Base-by-base conservation (phyloP, 64 coral and sea anemone genomes). In the Porites australiensis region DNA sequence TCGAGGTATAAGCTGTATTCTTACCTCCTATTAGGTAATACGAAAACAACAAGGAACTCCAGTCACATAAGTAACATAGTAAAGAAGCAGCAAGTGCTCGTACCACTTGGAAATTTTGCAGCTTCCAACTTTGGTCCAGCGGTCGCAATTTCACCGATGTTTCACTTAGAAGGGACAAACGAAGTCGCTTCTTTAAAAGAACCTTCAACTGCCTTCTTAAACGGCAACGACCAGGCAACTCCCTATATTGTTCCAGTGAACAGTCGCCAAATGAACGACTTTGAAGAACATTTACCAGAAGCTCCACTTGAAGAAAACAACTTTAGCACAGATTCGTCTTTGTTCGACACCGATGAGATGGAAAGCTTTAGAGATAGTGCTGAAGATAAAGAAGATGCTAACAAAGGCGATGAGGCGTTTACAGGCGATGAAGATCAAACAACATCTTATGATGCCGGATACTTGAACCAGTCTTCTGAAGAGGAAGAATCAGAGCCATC, bases 301-400 rank as follows among this genome's bases (percentile, higher is more conserved):
- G 3, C 49, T 8, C 51, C 75, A 9, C 50, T 27, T 58, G 75
- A 78, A 55, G 49, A 78, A 19, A 78, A 78, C 51, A 78, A n/a
- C 49, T 78, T 54, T 18, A 78, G 51, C 50, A 78, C 51, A 57
- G 75, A 78, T n/a, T 78, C 75, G 47, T 57, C 75, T 78, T 78
- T 78, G 75, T 78, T 78, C 51, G 75, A 46, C 15, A 37, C 27
- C 27, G 51, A 78, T 57, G 20, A 23, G n/a, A 78, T 76, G 14
- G 73, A 50, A 52, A 50, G 48, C 44, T 76, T 57, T 57, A 57
- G 54, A 57, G 54, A 57, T 57, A 12, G 54, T 57, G 1, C 54
- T 57, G 12, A 76, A 13, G 8, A 23, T 23, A 50, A 58, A 10
- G 51, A 55, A 9, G 49, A 78, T 27, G 57, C 19, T 27, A 51